A percentile compares a stretch with the other conserved stretches of the same genome.
These are phyloP conservation scores for Philypnodon macrostomus DNA, from an alignment of 2,797 vertebrate species.

Conservation along the genomic window DNA sequence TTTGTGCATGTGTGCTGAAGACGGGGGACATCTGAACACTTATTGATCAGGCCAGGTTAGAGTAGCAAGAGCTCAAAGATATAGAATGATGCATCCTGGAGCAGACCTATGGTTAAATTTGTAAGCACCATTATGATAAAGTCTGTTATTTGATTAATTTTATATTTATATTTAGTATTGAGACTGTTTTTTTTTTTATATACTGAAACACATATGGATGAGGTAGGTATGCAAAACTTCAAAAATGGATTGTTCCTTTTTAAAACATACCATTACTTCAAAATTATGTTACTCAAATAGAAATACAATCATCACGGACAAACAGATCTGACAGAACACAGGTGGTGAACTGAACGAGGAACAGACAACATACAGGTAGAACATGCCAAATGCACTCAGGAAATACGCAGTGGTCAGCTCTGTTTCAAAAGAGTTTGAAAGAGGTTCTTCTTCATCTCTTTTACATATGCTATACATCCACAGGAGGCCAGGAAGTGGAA, in stretches of 20 bases:
- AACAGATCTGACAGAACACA: slow-evolving; percentile 31
- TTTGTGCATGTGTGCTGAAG: not conserved
- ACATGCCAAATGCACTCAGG: slow-evolving; percentile 29
- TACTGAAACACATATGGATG: slow-evolving; percentile 17
- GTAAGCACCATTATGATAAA: slow-evolving; percentile 40
- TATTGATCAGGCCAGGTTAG: no score
- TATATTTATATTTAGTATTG: no score
- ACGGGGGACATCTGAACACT: slow-evolving; percentile 7
- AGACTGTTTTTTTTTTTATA: slow-evolving; percentile 25
- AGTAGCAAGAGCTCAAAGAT: no score
- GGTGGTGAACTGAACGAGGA: slow-evolving; percentile 45
- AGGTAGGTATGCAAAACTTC: no score
- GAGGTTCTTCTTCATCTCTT: slow-evolving; percentile 53
- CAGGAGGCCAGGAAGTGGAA: slow-evolving; percentile 57
- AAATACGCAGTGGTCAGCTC: slow-evolving; percentile 11
- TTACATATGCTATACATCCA: slow-evolving; percentile 61
- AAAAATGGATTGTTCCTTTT: no score
- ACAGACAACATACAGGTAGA: slow-evolving; percentile 5
- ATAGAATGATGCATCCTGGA: no score
- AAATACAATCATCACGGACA: slow-evolving; percentile 58
- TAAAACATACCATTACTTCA: no score
- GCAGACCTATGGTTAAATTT: no score
- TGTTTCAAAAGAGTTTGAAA: slow-evolving; percentile 22
- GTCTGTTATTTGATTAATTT: no score
- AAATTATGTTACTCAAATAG: no score